phyloP scores from a whole-genome alignment of 2,888 invertebrate genomes.

The Argyra leucocephala region DNA sequence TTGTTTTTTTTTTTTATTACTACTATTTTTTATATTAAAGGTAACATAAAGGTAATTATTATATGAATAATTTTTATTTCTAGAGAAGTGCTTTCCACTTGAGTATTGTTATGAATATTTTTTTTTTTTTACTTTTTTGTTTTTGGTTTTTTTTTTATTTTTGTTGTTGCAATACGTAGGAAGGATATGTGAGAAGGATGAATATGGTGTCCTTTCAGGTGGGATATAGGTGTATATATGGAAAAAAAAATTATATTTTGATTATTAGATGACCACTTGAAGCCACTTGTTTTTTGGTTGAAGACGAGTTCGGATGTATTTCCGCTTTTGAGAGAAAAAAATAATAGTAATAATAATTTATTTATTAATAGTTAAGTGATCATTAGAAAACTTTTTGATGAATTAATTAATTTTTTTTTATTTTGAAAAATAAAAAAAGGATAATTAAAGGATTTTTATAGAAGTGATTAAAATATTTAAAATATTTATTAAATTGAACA shows the following conservation, averaged over 20 bases:
- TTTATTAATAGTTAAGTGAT: too few species aligned
- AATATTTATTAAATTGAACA: too few species aligned
- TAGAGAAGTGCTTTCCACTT: neutral
- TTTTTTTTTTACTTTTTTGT: neutral
- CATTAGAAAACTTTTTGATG: too few species aligned
- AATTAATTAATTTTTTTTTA: too few species aligned
- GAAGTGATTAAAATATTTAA: too few species aligned
- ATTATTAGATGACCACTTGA: slow-evolving; percentile 22
- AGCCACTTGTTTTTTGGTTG: slow-evolving; percentile 27
- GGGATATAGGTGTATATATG: neutral
- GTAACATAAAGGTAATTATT: neutral
- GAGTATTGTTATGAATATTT: neutral
- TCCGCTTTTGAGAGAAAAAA: slow-evolving; percentile 17
- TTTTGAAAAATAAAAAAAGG: too few species aligned
- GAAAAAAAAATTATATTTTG: too few species aligned
- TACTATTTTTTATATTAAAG: neutral
- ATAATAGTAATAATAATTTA: neutral
- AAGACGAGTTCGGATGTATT: slow-evolving; percentile 29
- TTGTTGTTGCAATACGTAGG: neutral
- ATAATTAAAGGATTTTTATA: too few species aligned
- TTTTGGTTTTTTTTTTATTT: neutral
- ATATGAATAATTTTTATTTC: neutral
- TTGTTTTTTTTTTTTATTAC: neutral
- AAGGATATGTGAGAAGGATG: slow-evolving; percentile 4
- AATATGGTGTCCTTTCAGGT: neutral